Evolutionary conservation across 2,888 invertebrate species (phyloP).

Genomic region (Parnassius orleans): DNA sequence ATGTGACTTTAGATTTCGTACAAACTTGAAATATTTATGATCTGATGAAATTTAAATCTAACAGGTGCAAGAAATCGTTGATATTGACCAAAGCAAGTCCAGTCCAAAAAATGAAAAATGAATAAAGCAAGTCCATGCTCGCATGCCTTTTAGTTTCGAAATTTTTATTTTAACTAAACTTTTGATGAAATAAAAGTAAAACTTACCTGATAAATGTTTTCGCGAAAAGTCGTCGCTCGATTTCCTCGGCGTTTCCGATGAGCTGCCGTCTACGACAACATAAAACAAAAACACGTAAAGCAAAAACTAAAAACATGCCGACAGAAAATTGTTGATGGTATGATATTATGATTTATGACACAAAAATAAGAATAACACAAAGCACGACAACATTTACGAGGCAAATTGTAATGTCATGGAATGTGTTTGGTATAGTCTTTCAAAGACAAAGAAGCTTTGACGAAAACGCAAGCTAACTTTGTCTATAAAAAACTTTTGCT

Average conservation of each 20-base stretch:
- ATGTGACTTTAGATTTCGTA: constrained; percentile 40
- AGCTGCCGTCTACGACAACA: constrained; percentile 79
- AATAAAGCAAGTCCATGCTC: constrained; percentile 58
- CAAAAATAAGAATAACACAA: constrained; percentile 19
- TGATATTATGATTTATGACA: constrained; percentile 20
- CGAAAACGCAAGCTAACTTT: background rate
- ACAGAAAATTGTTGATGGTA: constrained; percentile 41
- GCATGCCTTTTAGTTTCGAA: constrained; percentile 44
- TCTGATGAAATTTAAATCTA: constrained; percentile 43
- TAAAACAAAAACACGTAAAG: constrained; percentile 75
- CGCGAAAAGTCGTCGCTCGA: constrained; percentile 77
- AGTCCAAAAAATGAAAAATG: constrained; percentile 20
- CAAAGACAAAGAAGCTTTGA: background rate
- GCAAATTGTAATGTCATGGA: constrained; percentile 7
- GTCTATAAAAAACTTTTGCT: too few species aligned
- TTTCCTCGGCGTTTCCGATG: constrained; percentile 72
- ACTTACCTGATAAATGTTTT: constrained; percentile 79
- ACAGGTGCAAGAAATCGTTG: constrained; percentile 43
- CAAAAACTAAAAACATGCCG: constrained; percentile 67
- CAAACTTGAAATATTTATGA: constrained; percentile 34
- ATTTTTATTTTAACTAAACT: background rate
- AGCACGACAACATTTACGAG: constrained; percentile 16
- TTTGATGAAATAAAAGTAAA: constrained; percentile 19
- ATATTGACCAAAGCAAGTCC: constrained; percentile 48
- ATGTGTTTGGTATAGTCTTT: background rate